phyloP scores from a whole-genome alignment of 2,888 invertebrate species.

The Drosophila mulleri region DNA sequence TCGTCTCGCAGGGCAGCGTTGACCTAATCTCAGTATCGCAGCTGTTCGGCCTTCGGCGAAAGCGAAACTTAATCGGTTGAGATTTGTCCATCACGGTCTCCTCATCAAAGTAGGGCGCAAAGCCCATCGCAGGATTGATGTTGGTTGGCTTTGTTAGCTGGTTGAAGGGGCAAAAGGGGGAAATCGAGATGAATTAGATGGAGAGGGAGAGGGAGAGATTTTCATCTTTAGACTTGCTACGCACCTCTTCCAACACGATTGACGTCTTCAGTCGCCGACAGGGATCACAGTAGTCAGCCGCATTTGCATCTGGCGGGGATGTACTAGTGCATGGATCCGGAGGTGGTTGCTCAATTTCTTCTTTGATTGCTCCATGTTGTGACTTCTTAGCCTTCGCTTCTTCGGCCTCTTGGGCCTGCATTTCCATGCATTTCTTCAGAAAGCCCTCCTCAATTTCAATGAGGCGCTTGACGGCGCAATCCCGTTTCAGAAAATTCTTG shows the following conservation, averaged over 20 bases:
- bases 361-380: not conserved
- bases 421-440: conserved; percentile 42
- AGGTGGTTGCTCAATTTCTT: not conserved
- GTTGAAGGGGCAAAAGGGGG: not conserved
- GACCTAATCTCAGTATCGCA: conserved; percentile 50
- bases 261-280: conserved; percentile 59
- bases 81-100: conserved; percentile 66
- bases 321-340: conserved; percentile 48
- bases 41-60: conserved; percentile 53
- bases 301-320: conserved; percentile 32
- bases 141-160: conserved; percentile 59
- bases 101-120: conserved; percentile 63
- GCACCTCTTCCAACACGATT: conserved; percentile 66
- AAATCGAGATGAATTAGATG: not conserved
- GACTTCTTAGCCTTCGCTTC: not conserved
- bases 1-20: conserved; percentile 50
- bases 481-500: conserved; percentile 66
- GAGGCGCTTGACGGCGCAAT: conserved; percentile 65
- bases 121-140: conserved; percentile 41
- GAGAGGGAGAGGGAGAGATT: not conserved
- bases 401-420: conserved; percentile 12
- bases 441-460: conserved; percentile 71
- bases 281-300: conserved; percentile 53
- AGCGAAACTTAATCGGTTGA: conserved; percentile 65
- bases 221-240: not conserved